Base-by-base conservation (phyloP, 2,113 vertebrate species). In the Scytalopus superciliaris region DNA sequence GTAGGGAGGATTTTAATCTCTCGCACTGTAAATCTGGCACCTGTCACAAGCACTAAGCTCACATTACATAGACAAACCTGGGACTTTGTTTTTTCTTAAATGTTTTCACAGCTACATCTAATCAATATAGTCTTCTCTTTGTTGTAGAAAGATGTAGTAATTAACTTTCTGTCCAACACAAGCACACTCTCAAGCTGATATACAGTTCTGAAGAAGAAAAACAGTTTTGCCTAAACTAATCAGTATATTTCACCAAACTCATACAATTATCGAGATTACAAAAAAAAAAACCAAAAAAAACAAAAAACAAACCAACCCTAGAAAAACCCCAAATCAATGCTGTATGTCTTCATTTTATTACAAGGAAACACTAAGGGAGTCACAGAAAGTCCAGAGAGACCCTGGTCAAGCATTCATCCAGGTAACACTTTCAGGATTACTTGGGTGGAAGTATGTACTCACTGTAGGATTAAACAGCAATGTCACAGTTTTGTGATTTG, bases 401-500 rank as follows among this genome's bases (percentile, higher is more conserved):
- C 31, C 42, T 83, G 79, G 87, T 74, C 82, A 92, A 74, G 76
- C 78, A 89, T 92, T 76, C 42, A 93, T 94, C 92, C 90, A 86
- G 69, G 89, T 93, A 93, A 90, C 73, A 64, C 66, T 83, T 94
- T 45, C 44, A 90, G 93, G 70, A 91, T 92, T 89, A 68, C 82
- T 88, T 13, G 55, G 7, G 47, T 94, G 74, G 90, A 92, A 90
- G 72, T 81, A 74, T 63, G 77, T 79, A 86, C 73, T 89, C 69
- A 66, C 59, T 91, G 75, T 81, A 92, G 83, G 83, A 96, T 95
- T 94, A 94, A 95, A 78, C 50, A 78, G 49, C 62, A 75, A 68
- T 88, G 91, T 95, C 77, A 94, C 86, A 94, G 89, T 84, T 94
- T 83, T 78, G 81, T 95, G 93, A 97, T 94, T 95, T 96, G 91